phyloP scores from a whole-genome alignment of 2,113 vertebrate species.

The Neogobius melanostomus region DNA sequence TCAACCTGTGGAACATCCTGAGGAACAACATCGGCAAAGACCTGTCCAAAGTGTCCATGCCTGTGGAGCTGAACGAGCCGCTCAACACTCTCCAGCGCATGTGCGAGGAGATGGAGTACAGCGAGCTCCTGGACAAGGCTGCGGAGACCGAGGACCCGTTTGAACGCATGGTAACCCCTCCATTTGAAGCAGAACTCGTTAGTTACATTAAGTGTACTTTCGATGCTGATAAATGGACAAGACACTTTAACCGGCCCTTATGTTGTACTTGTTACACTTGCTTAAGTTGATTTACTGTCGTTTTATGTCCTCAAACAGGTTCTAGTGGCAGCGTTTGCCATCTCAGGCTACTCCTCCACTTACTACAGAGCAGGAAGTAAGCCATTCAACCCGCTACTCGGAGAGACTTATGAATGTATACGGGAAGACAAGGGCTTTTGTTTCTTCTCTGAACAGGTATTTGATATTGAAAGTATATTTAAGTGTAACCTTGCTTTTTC shows the following conservation, averaged over 20 bases:
- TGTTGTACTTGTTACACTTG: not conserved
- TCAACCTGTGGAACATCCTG: slow-evolving; percentile 99
- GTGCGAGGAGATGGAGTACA: slow-evolving; percentile 98
- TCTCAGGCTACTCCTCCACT: slow-evolving; percentile 96
- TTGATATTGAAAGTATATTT: not conserved
- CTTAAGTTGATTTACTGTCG: not conserved
- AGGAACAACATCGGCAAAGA: slow-evolving; percentile 99
- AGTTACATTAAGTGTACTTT: not conserved
- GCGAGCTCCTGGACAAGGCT: slow-evolving; percentile 96
- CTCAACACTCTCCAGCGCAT: slow-evolving; percentile 98
- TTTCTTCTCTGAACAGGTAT: slow-evolving; percentile 97
- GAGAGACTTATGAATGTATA: slow-evolving; percentile 97
- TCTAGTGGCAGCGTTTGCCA: slow-evolving; percentile 94
- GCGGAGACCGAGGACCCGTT: slow-evolving; percentile 91
- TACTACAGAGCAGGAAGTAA: slow-evolving; percentile 99
- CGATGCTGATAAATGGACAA: slow-evolving; percentile 6
- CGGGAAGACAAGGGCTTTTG: slow-evolving; percentile 98
- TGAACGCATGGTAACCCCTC: slow-evolving; percentile 89
- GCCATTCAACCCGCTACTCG: slow-evolving; percentile 98
- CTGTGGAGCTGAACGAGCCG: slow-evolving; percentile 96
- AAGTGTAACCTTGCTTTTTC: too few species aligned
- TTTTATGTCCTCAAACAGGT: slow-evolving; percentile 74
- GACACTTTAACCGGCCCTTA: slow-evolving; percentile 22
- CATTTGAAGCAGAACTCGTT: not conserved
- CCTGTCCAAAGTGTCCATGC: slow-evolving; percentile 98